These are phyloP conservation scores for Orchesella flavescens DNA, from an alignment of 2,888 invertebrate species.

Conservation along the genomic window DNA sequence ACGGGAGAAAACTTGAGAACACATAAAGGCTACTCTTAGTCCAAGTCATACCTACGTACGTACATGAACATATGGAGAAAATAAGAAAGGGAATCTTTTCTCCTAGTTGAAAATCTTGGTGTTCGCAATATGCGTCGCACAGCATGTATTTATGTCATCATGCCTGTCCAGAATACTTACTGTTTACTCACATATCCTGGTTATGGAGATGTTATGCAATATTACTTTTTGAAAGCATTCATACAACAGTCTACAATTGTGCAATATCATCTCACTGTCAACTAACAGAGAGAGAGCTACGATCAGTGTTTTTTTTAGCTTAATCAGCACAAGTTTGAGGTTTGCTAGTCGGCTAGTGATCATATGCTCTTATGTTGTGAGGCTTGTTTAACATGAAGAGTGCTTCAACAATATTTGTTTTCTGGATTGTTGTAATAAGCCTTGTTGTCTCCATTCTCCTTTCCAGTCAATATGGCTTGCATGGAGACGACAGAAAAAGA, in stretches of 20 bases:
- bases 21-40: too few relatives aligned
- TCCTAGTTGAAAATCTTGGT: not conserved
- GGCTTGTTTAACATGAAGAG: not conserved
- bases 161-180: conserved; percentile 33
- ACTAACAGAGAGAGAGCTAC: too few relatives aligned
- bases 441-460: conserved; percentile 7
- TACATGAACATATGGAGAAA: too few relatives aligned
- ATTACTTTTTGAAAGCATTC: conserved; percentile 16
- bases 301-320: not conserved
- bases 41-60: too few relatives aligned
- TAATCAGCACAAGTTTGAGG: not conserved
- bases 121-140: conserved; percentile 53
- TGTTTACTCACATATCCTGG: too few relatives aligned
- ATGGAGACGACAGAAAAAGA: conserved; percentile 50
- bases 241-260: conserved; percentile 13
- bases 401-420: not conserved
- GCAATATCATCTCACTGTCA: conserved; percentile 40
- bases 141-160: conserved; percentile 46
- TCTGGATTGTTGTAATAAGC: not conserved
- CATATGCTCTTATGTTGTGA: too few relatives aligned
- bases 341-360: too few relatives aligned
- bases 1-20: too few relatives aligned
- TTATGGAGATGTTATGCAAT: conserved; percentile 40
- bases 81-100: not conserved
- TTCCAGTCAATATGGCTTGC: conserved; percentile 47